These are phyloP conservation scores for Huso huso DNA, from an alignment of 2,797 vertebrate species.

Conservation along the genomic window DNA sequence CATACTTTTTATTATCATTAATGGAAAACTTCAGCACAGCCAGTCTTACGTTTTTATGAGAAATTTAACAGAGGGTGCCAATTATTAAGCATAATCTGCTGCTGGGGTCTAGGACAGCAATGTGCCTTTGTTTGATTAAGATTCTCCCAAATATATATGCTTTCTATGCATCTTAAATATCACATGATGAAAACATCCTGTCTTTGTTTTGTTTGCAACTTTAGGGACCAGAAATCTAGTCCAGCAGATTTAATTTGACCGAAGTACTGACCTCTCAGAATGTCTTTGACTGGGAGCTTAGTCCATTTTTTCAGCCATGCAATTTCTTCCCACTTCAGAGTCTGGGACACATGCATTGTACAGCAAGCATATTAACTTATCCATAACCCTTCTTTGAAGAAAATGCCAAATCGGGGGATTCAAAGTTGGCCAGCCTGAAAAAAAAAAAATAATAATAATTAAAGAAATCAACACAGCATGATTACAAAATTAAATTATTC, in stretches of 20 bases:
- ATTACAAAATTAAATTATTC: conserved; percentile 7
- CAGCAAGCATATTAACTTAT: conserved; percentile 56
- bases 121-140: too few species aligned
- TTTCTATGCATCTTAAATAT: too few species aligned
- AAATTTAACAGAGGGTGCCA: too few species aligned
- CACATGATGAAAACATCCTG: too few species aligned
- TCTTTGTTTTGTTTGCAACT: too few species aligned
- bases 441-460: conserved; percentile 11
- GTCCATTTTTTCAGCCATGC: conserved; percentile 58
- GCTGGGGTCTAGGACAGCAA: too few species aligned
- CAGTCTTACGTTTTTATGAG: conserved; percentile 16
- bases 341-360: conserved; percentile 57
- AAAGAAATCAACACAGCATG: not conserved
- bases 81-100: not conserved
- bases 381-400: conserved; percentile 50
- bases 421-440: conserved; percentile 66
- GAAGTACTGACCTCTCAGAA: conserved; percentile 50
- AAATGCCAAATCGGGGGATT: conserved; percentile 49
- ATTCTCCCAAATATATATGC: too few species aligned
- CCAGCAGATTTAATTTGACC: too few species aligned
- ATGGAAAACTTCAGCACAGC: conserved; percentile 42
- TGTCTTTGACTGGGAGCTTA: conserved; percentile 54
- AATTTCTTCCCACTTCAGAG: conserved; percentile 58
- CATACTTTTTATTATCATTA: conserved; percentile 35
- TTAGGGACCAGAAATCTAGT: too few species aligned